phyloP scores from a whole-genome alignment of 2,797 vertebrate species.

The Pangasius macronema region DNA sequence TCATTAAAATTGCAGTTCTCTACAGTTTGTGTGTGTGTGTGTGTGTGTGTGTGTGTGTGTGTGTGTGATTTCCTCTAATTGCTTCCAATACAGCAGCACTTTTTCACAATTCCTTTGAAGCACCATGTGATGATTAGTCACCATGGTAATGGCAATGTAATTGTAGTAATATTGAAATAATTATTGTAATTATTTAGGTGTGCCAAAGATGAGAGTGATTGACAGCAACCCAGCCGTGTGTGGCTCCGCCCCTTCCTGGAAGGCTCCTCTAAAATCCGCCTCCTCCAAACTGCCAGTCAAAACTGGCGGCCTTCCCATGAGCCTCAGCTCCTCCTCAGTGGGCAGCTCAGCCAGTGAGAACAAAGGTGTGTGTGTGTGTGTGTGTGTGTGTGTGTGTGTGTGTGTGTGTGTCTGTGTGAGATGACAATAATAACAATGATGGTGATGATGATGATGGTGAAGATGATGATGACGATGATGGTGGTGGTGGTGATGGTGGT shows the following conservation, averaged over 20 bases:
- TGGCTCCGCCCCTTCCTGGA: constrained; percentile 41
- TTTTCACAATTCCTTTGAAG: neutral
- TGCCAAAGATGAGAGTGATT: constrained; percentile 62
- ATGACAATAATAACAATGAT: neutral
- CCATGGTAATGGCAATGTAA: neutral
- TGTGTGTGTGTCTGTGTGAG: constrained; percentile 6
- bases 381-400: neutral
- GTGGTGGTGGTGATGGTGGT: neutral
- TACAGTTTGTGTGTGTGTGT: neutral
- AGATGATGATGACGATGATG: neutral
- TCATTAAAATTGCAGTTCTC: neutral
- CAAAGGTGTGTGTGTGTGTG: constrained; percentile 38
- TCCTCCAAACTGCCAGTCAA: constrained; percentile 80
- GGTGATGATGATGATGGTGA: neutral
- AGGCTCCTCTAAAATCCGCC: constrained; percentile 54
- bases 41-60: neutral
- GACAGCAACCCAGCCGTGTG: constrained; percentile 44
- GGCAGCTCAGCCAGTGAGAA: constrained; percentile 72
- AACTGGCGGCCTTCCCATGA: constrained; percentile 63
- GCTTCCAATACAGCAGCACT: neutral
- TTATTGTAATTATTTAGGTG: constrained; percentile 57
- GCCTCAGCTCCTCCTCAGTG: constrained; percentile 72
- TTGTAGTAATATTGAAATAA: neutral
- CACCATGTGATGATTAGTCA: neutral
- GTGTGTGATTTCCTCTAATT: neutral